Conservation (phyloP, 2,888 invertebrate species). For the Calameuta filiformis region DNA sequence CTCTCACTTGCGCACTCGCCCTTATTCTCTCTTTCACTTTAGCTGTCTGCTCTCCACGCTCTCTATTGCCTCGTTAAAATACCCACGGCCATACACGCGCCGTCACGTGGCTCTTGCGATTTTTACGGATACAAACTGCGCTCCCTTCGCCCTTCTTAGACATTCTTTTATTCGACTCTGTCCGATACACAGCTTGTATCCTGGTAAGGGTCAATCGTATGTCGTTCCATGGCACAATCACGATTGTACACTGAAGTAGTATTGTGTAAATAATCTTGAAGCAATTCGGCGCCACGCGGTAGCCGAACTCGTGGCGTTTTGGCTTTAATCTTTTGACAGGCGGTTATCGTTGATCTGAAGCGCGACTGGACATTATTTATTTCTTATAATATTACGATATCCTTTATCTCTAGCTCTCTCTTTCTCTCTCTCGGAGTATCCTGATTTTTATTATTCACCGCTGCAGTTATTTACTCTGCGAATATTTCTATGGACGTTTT, state of each 20-base stretch:
- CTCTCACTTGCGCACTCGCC: not conserved
- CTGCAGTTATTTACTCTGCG: not conserved
- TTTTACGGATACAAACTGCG: not conserved
- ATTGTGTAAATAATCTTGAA: not conserved
- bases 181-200: not conserved
- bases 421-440: not conserved
- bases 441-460: not conserved
- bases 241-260: not conserved
- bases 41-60: not conserved
- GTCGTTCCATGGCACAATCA: not conserved
- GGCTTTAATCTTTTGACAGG: not conserved
- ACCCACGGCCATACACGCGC: not conserved
- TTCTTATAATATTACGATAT: not conserved
- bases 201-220: not conserved
- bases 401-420: not conserved
- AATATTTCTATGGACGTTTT: not conserved
- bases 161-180: not conserved
- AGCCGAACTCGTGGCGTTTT: not conserved
- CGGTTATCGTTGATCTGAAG: not conserved
- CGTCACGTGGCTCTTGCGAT: not conserved
- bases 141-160: not conserved
- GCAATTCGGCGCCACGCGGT: not conserved
- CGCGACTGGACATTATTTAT: not conserved
- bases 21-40: not conserved
- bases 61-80: not conserved